Conservation (phyloP, 2,888 invertebrate species). For the Microctonus brassicae region DNA sequence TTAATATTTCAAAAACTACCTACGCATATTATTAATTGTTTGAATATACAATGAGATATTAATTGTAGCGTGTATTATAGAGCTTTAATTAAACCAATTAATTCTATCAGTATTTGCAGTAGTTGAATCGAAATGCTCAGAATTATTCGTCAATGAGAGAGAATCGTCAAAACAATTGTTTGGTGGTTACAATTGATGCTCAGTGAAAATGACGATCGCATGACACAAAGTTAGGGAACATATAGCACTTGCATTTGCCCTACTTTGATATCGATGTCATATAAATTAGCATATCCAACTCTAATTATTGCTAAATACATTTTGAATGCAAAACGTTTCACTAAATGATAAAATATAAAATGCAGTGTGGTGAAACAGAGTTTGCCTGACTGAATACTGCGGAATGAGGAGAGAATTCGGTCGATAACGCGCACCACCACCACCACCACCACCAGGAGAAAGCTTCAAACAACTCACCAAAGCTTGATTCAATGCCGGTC, state of each 20-base stretch:
- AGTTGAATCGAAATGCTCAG: not conserved
- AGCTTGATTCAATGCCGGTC: conserved; percentile 37
- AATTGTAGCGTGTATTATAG: not conserved
- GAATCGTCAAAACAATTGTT: conserved; percentile 1
- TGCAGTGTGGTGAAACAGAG: not conserved
- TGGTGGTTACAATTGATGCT: conserved; percentile 14
- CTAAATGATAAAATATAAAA: not conserved
- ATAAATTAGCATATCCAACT: not conserved
- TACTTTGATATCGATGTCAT: conserved; percentile 32
- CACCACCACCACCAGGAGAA: not conserved
- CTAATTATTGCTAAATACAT: conserved; percentile 20
- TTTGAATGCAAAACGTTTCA: not conserved
- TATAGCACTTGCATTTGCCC: not conserved
- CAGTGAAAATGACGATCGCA: not conserved
- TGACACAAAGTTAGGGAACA: not conserved
- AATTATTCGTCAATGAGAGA: conserved; percentile 16
- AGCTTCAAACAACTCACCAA: conserved; percentile 35
- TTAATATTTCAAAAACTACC: conserved; percentile 1
- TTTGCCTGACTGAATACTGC: conserved; percentile 38
- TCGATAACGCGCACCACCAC: conserved; percentile 50
- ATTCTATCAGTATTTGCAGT: conserved; percentile 35
- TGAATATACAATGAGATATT: conserved; percentile 6
- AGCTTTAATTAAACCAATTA: conserved; percentile 40
- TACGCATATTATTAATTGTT: conserved; percentile 35
- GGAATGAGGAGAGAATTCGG: conserved; percentile 39